Conservation (phyloP, 37 sponge, comb jelly and placozoan genomes). For the Mnemiopsis leidyi region DNA sequence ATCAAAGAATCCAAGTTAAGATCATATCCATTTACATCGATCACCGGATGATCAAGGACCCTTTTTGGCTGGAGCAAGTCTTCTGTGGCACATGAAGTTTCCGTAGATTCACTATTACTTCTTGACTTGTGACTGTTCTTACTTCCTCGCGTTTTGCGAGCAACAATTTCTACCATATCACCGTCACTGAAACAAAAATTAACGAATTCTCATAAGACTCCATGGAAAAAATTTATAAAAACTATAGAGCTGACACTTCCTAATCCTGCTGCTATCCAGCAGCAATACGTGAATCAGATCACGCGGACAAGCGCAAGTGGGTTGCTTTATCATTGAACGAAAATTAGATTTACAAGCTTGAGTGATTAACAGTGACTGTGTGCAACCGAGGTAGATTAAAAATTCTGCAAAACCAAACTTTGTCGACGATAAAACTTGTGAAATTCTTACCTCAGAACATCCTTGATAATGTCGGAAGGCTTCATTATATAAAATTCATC, state of each 20-base stretch:
- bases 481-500: conserved; percentile 51
- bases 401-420: not conserved
- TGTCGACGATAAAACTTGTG: not conserved
- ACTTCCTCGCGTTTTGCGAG: not conserved
- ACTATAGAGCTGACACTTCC: too few relatives aligned
- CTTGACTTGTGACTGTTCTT: not conserved
- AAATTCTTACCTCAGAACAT: not conserved
- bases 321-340: too few relatives aligned
- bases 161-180: conserved; percentile 43
- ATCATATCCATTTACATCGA: not conserved
- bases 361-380: too few relatives aligned
- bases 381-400: too few relatives aligned
- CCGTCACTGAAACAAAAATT: not conserved
- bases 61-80: not conserved
- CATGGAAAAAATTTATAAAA: not conserved
- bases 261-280: too few relatives aligned
- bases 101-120: not conserved
- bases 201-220: not conserved
- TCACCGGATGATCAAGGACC: not conserved
- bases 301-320: too few relatives aligned
- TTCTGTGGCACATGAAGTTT: not conserved
- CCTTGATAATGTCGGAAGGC: conserved; percentile 29
- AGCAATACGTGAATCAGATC: too few relatives aligned
- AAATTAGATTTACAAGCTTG: not conserved
- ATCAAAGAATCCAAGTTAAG: conserved; percentile 5